These are phyloP conservation scores for Lithophane leautieri DNA, from an alignment of 2,888 invertebrate genomes.

Conservation along the genomic window DNA sequence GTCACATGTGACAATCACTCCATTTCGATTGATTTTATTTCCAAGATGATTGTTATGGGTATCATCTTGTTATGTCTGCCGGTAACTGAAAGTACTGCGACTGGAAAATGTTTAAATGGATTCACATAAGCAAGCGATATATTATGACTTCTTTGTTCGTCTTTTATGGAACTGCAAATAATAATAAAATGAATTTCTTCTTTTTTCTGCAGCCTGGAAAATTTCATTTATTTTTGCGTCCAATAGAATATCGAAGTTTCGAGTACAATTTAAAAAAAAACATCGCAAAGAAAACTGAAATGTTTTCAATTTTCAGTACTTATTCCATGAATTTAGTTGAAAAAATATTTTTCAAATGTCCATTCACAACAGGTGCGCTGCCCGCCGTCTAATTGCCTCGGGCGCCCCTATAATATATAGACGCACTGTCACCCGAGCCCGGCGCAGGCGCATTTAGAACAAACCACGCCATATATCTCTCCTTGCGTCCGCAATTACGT, in stretches of 20 bases:
- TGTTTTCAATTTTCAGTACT: conserved; percentile 35
- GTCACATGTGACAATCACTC: not conserved
- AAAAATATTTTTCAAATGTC: conserved; percentile 62
- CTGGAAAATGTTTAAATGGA: conserved; percentile 16
- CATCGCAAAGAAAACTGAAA: not conserved
- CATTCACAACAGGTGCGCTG: conserved; percentile 72
- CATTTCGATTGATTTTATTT: not conserved
- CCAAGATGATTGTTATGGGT: not conserved
- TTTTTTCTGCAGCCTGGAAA: not conserved
- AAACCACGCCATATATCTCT: conserved; percentile 88
- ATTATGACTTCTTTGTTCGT: conserved; percentile 16
- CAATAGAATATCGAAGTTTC: not conserved
- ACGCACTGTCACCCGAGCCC: conserved; percentile 76
- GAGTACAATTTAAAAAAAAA: not conserved
- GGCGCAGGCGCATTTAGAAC: conserved; percentile 86
- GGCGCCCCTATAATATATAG: conserved; percentile 81
- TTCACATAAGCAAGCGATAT: conserved; percentile 13
- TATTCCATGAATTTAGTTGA: conserved; percentile 32
- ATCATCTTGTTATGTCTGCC: not conserved
- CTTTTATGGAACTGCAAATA: conserved; percentile 21
- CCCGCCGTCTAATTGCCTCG: conserved; percentile 79
- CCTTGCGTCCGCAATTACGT: conserved; percentile 88
- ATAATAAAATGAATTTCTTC: conserved; percentile 13
- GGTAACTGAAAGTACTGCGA: not conserved
- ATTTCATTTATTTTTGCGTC: not conserved